These are phyloP conservation scores for Onychostoma macrolepis DNA, from an alignment of 2,113 vertebrate species.

Conservation along the genomic window DNA sequence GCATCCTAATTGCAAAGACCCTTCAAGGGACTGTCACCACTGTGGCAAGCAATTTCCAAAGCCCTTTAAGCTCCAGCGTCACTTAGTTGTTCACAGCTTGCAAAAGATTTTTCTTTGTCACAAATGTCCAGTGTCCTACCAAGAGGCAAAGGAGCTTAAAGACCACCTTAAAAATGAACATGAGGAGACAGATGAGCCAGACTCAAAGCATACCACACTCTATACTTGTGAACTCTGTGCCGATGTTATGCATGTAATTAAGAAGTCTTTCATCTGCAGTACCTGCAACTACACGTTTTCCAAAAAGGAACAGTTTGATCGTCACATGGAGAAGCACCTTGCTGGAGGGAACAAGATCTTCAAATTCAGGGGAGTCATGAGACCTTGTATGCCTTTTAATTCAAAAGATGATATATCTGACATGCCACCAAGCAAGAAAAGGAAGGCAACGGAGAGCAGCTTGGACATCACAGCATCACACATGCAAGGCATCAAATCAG, in stretches of 20 bases:
- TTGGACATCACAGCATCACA: slow-evolving; percentile 69
- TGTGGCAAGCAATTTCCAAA: slow-evolving; percentile 98
- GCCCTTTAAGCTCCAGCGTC: slow-evolving; percentile 96
- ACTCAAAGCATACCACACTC: slow-evolving; percentile 91
- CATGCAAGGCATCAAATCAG: slow-evolving; percentile 62
- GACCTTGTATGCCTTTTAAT: slow-evolving; percentile 73
- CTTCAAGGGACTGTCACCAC: slow-evolving; percentile 96
- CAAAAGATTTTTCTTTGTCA: slow-evolving; percentile 95
- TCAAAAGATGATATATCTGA: slow-evolving; percentile 76
- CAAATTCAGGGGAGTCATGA: slow-evolving; percentile 87
- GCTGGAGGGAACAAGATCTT: slow-evolving; percentile 84
- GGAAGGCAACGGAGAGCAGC: slow-evolving; percentile 75
- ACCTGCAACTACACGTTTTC: slow-evolving; percentile 98
- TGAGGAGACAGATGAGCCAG: slow-evolving; percentile 78
- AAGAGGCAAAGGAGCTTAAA: slow-evolving; percentile 86
- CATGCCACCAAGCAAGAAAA: slow-evolving; percentile 79
- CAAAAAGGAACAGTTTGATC: slow-evolving; percentile 96
- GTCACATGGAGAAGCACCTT: slow-evolving; percentile 97
- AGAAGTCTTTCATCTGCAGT: slow-evolving; percentile 97
- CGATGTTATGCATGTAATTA: slow-evolving; percentile 94
- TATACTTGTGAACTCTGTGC: slow-evolving; percentile 96
- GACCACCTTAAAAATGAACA: slow-evolving; percentile 86
- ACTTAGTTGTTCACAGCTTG: slow-evolving; percentile 94
- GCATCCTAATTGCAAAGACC: slow-evolving; percentile 94
- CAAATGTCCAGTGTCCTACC: slow-evolving; percentile 89